These are phyloP conservation scores for Ectropis crepuscularia DNA, from an alignment of 2,888 invertebrate genomes.

Conservation along the genomic window DNA sequence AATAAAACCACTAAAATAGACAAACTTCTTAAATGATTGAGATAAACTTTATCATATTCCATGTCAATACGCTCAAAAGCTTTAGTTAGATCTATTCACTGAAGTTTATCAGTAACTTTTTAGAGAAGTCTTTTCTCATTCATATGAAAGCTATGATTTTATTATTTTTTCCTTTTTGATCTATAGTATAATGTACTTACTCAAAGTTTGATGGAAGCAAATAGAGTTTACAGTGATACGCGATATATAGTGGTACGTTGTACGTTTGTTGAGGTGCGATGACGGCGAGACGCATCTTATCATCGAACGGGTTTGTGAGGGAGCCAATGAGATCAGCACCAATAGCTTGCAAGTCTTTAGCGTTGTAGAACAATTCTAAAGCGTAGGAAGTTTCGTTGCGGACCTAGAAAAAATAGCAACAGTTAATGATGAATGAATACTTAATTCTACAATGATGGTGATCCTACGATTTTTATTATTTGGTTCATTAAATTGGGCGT, in stretches of 20 bases:
- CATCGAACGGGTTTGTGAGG: conserved; percentile 90
- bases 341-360: conserved; percentile 87
- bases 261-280: conserved; percentile 90
- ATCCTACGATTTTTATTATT: not conserved
- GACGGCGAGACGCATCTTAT: conserved; percentile 89
- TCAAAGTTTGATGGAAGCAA: conserved; percentile 89
- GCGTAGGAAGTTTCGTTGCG: conserved; percentile 91
- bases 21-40: too few species aligned
- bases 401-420: conserved; percentile 75
- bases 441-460: not conserved
- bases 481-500: too few species aligned
- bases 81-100: not conserved
- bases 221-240: conserved; percentile 92
- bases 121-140: too few species aligned
- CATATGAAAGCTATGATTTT: too few species aligned
- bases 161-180: too few species aligned
- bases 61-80: conserved; percentile 2
- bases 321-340: conserved; percentile 87
- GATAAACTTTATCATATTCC: not conserved
- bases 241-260: conserved; percentile 91
- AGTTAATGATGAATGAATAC: not conserved
- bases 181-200: conserved; percentile 81
- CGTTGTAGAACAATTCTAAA: conserved; percentile 90
- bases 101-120: not conserved
- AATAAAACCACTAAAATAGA: too few species aligned